Conservation (phyloP, 53 echinoderm and acorn worm species). For the Glandiceps talaboti region DNA sequence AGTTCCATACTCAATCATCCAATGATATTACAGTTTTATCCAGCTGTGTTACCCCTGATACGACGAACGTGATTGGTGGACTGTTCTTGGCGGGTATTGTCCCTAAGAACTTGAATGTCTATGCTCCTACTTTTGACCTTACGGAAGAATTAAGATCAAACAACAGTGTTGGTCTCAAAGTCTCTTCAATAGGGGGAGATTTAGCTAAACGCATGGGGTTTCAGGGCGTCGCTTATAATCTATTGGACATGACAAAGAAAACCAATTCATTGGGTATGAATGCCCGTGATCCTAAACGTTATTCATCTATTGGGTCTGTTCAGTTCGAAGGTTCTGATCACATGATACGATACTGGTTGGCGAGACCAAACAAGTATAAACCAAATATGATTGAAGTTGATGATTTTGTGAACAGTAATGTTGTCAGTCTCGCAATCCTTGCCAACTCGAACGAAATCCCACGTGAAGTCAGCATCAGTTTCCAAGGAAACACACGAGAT, state of each 20-base stretch:
- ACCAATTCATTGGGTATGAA: neutral
- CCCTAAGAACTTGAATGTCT: neutral
- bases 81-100: neutral
- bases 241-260: neutral
- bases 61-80: neutral
- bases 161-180: too few species aligned
- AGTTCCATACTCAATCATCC: neutral
- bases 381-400: neutral
- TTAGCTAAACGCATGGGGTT: neutral
- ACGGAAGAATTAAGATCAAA: too few species aligned
- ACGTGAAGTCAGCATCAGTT: neutral
- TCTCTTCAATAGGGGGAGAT: too few species aligned
- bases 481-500: neutral
- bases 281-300: neutral
- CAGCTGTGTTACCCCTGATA: neutral
- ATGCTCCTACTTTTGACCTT: too few species aligned
- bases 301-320: neutral
- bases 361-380: neutral
- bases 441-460: neutral
- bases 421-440: neutral
- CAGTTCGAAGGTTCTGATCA: neutral
- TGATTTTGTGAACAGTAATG: neutral
- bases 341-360: neutral
- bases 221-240: neutral
- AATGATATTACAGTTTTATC: neutral